Evolutionary conservation across 35 echinoderm and acorn worm genomes (phyloP).

Genomic region (Eucidaris tribuloides): DNA sequence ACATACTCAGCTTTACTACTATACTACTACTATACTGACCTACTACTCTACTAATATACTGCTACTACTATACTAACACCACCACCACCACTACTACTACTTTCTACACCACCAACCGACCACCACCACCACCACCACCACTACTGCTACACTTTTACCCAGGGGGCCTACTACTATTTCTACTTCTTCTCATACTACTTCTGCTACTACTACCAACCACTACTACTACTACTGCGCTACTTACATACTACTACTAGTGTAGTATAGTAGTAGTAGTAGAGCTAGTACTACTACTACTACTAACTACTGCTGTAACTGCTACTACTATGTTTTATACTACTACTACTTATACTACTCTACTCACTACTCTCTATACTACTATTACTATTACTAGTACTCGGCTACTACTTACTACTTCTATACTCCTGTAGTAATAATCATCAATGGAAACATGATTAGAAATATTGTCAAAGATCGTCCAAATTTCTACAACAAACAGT

Average conservation of each 20-base stretch:
- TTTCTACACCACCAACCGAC: background rate
- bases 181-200: background rate
- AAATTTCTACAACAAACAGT: too few species aligned
- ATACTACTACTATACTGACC: background rate
- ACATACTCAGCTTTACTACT: background rate
- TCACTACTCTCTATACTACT: background rate
- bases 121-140: background rate
- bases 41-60: background rate
- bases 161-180: background rate
- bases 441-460: too few species aligned
- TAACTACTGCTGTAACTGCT: background rate
- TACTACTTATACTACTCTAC: too few species aligned
- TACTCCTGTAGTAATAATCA: background rate
- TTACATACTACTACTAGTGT: background rate
- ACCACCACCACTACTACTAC: background rate
- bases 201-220: background rate
- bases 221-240: background rate
- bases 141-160: background rate
- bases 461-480: too few species aligned
- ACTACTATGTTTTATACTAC: background rate
- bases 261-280: background rate
- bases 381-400: background rate
- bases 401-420: too few species aligned
- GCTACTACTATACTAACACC: background rate
- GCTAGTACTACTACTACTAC: background rate